Conservation (phyloP, 2,113 vertebrate genomes). For the Clinocottus analis region DNA sequence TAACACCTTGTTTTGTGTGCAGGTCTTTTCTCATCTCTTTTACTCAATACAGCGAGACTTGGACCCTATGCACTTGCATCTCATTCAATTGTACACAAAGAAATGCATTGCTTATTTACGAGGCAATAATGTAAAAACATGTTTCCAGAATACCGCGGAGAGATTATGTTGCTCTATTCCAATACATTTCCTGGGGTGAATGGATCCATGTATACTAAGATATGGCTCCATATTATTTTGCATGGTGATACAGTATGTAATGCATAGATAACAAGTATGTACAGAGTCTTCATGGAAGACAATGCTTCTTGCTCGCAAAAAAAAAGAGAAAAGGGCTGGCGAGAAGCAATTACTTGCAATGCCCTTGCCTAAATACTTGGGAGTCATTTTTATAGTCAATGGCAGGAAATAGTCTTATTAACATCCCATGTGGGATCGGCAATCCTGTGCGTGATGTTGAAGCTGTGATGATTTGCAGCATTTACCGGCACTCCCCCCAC, state of each 20-base stretch:
- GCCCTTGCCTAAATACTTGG: slow-evolving; percentile 53
- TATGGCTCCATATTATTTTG: background rate
- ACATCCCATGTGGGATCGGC: slow-evolving; percentile 33
- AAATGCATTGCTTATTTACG: slow-evolving; percentile 12
- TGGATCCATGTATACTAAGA: background rate
- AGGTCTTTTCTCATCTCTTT: background rate
- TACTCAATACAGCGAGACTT: background rate
- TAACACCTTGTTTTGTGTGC: slow-evolving; percentile 26
- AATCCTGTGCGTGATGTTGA: slow-evolving; percentile 35
- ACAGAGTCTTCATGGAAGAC: background rate
- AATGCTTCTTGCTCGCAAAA: background rate
- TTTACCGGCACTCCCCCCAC: slow-evolving; percentile 11
- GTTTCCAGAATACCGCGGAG: background rate
- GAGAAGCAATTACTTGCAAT: slow-evolving; percentile 47
- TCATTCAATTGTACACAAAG: background rate
- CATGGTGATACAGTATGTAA: background rate
- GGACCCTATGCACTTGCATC: background rate
- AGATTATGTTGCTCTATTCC: background rate
- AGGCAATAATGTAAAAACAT: slow-evolving; percentile 19
- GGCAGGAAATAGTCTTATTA: slow-evolving; percentile 53
- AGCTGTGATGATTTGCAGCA: slow-evolving; percentile 52
- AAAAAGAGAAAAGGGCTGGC: background rate
- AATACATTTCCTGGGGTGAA: background rate
- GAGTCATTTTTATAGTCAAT: slow-evolving; percentile 44
- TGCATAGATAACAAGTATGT: background rate